A percentile compares a stretch with the other conserved stretches of the same genome.
These are phyloP conservation scores for Drosophila helvetica DNA, from an alignment of 2,888 invertebrate genomes.

Conservation along the genomic window DNA sequence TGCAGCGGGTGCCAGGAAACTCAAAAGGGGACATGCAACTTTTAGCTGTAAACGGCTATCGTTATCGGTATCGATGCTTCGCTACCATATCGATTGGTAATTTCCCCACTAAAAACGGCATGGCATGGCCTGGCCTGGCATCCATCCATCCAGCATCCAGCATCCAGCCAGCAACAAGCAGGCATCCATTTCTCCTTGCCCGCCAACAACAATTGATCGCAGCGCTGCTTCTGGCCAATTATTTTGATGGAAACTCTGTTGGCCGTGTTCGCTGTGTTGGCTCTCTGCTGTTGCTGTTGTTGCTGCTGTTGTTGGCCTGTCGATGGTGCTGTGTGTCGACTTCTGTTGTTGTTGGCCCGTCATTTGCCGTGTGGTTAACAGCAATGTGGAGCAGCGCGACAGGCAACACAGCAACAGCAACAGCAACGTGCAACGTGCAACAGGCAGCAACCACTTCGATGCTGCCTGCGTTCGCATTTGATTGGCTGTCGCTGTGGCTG, in stretches of 20 bases:
- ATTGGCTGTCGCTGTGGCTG: slow-evolving; percentile 56
- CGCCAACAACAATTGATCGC: neutral
- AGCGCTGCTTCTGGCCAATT: slow-evolving; percentile 60
- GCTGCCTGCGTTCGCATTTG: slow-evolving; percentile 62
- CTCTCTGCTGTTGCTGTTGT: too few species aligned
- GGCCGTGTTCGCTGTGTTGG: slow-evolving; percentile 18
- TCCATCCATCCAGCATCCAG: slow-evolving; percentile 10
- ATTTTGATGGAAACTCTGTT: slow-evolving; percentile 65
- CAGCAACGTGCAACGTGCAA: slow-evolving; percentile 12
- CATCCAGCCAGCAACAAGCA: slow-evolving; percentile 11
- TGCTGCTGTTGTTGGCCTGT: neutral
- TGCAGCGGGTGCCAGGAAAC: neutral
- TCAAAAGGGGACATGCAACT: neutral
- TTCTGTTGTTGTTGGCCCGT: slow-evolving; percentile 38
- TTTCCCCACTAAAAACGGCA: slow-evolving; percentile 60
- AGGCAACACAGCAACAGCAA: slow-evolving; percentile 50
- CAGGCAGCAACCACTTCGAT: slow-evolving; percentile 17
- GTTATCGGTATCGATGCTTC: slow-evolving; percentile 39
- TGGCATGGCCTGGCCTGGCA: slow-evolving; percentile 9
- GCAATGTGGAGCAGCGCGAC: slow-evolving; percentile 67
- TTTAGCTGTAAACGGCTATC: slow-evolving; percentile 24
- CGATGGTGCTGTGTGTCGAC: slow-evolving; percentile 6
- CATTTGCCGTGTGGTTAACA: slow-evolving; percentile 59
- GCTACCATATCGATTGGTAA: slow-evolving; percentile 53
- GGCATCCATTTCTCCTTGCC: slow-evolving; percentile 39